Conservation (phyloP, 2,888 invertebrate genomes). For the Caenorhabditis sinica region DNA sequence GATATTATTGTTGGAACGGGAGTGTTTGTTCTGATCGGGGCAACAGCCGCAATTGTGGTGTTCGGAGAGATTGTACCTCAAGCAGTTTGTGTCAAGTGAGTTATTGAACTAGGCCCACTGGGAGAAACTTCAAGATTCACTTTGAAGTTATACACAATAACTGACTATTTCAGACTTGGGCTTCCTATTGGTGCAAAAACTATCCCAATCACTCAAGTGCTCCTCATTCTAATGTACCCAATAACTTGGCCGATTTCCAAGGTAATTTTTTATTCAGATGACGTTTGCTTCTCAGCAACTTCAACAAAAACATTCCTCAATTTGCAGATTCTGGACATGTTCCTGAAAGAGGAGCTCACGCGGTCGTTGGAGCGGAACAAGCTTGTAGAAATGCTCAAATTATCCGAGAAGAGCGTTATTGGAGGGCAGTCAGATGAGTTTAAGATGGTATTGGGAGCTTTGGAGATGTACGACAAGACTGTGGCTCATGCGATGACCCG, state of each 20-base stretch:
- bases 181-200: constrained; percentile 86
- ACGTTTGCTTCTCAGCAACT: background rate
- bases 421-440: constrained; percentile 73
- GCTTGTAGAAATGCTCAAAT: constrained; percentile 92
- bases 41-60: constrained; percentile 90
- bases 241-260: constrained; percentile 87
- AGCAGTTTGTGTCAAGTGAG: constrained; percentile 83
- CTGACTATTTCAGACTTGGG: constrained; percentile 72
- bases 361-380: constrained; percentile 96
- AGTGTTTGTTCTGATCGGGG: constrained; percentile 78
- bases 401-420: constrained; percentile 58
- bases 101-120: too few species aligned
- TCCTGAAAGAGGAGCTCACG: constrained; percentile 93
- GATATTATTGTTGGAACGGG: constrained; percentile 89
- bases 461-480: constrained; percentile 95
- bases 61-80: constrained; percentile 89
- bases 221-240: constrained; percentile 95
- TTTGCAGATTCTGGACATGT: constrained; percentile 75
- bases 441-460: constrained; percentile 88
- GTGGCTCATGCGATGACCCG: constrained; percentile 97
- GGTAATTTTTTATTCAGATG: constrained; percentile 25
- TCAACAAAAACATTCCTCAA: background rate
- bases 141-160: too few species aligned
- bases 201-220: constrained; percentile 92
- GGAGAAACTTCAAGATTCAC: too few species aligned